Conservation (phyloP, 2,888 invertebrate genomes). For the Cheilosia impressa region DNA sequence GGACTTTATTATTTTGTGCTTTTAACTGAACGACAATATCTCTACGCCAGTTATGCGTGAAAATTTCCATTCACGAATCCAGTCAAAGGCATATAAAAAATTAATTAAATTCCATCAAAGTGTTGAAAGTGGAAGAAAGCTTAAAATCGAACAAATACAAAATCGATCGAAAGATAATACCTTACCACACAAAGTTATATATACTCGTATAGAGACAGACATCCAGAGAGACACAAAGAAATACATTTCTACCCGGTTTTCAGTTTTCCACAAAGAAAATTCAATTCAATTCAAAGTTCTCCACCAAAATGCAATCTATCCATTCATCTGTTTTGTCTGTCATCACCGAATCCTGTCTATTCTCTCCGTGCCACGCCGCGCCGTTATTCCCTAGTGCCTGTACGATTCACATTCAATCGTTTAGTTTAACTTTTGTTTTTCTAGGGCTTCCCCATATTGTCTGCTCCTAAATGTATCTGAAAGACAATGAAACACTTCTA, state of each 20-base stretch:
- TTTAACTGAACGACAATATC: no score
- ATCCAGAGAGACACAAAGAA: background rate
- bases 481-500: constrained; percentile 50
- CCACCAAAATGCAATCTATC: constrained; percentile 68
- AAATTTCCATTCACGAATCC: background rate
- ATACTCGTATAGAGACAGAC: constrained; percentile 21
- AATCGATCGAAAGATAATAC: constrained; percentile 65
- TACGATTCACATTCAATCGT: constrained; percentile 31
- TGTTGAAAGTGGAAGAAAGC: constrained; percentile 23
- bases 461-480: constrained; percentile 34
- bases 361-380: background rate
- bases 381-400: background rate
- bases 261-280: constrained; percentile 50
- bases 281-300: constrained; percentile 64
- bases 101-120: constrained; percentile 59
- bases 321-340: constrained; percentile 60
- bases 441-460: constrained; percentile 12
- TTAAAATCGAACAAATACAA: constrained; percentile 58
- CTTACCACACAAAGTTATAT: constrained; percentile 20
- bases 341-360: constrained; percentile 52
- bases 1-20: no score
- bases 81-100: background rate
- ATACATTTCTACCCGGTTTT: constrained; percentile 4
- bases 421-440: constrained; percentile 49
- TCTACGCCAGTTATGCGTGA: no score